Evolutionary conservation across 2,888 invertebrate species (phyloP).

Genomic region (Nomada fucata): DNA sequence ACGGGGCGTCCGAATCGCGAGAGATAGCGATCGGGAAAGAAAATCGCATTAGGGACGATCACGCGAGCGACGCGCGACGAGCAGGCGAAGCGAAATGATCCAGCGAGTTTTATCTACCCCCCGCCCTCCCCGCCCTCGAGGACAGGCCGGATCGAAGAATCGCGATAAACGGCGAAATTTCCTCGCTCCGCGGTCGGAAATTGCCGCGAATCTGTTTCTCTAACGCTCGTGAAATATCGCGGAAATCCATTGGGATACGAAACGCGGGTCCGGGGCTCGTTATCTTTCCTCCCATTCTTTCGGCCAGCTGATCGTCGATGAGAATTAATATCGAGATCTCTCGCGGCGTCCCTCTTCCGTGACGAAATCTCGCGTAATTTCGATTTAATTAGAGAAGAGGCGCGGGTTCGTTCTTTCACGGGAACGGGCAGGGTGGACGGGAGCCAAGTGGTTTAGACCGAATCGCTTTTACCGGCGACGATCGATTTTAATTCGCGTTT

Average conservation of each 20-base stretch:
- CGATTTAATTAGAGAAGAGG: conserved; percentile 47
- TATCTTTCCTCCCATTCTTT: neutral
- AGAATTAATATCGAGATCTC: conserved; percentile 49
- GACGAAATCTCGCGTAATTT: conserved; percentile 38
- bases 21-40: neutral
- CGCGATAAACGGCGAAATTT: neutral
- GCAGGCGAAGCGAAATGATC: neutral
- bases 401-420: conserved; percentile 18
- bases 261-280: conserved; percentile 16
- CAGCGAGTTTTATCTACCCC: conserved; percentile 33
- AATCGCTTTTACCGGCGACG: conserved; percentile 19
- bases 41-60: conserved; percentile 20
- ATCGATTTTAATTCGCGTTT: conserved; percentile 53
- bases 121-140: too few species aligned
- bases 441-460: neutral
- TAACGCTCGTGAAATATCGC: conserved; percentile 1
- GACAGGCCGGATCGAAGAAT: neutral
- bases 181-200: neutral
- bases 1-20: neutral
- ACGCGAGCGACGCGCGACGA: conserved; percentile 10
- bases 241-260: conserved; percentile 20
- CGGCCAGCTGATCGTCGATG: conserved; percentile 11
- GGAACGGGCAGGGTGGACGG: neutral
- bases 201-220: neutral
- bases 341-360: conserved; percentile 17